Percentiles rank a stretch among this genome's conserved stretches.
phyloP scores from a whole-genome alignment of 2,797 vertebrate genomes.

The Australoheros facetus region DNA sequence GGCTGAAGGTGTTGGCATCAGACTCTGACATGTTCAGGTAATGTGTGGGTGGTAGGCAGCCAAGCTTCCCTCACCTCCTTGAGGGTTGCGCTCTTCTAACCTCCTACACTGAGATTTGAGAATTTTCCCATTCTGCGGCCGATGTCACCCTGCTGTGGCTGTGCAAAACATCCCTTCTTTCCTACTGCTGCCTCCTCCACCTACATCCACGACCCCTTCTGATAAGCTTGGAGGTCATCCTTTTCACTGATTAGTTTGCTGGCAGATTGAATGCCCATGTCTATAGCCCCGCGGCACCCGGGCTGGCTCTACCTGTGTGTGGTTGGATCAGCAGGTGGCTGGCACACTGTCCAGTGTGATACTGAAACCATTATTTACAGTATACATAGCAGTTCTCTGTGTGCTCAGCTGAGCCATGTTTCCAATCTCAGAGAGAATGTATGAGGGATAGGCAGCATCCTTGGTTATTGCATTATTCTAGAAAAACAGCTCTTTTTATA shows the following conservation, averaged over 20 bases:
- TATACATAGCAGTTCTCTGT: constrained; percentile 56
- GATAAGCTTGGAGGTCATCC: constrained; percentile 78
- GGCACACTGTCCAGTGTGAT: constrained; percentile 67
- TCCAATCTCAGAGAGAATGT: constrained; percentile 30
- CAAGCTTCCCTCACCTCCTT: constrained; percentile 71
- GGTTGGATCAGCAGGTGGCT: constrained; percentile 75
- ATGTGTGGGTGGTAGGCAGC: constrained; percentile 69
- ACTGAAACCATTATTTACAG: constrained; percentile 78
- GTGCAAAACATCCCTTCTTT: constrained; percentile 68
- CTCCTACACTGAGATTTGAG: constrained; percentile 66
- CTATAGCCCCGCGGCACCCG: constrained; percentile 64
- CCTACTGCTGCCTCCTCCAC: constrained; percentile 72
- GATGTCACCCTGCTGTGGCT: constrained; percentile 68
- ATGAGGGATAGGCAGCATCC: background rate
- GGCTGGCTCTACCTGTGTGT: constrained; percentile 74
- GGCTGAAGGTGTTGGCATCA: constrained; percentile 65
- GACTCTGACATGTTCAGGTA: constrained; percentile 62
- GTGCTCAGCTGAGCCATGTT: constrained; percentile 40
- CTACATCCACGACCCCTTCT: constrained; percentile 75
- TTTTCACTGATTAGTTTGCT: constrained; percentile 81
- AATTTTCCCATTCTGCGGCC: constrained; percentile 66
- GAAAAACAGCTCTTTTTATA: constrained; percentile 26
- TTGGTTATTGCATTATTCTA: constrained; percentile 34
- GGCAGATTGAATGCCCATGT: constrained; percentile 77
- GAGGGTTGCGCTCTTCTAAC: constrained; percentile 71